Base-by-base conservation (phyloP, 2,797 vertebrate genomes). In the Alcedo atthis region DNA sequence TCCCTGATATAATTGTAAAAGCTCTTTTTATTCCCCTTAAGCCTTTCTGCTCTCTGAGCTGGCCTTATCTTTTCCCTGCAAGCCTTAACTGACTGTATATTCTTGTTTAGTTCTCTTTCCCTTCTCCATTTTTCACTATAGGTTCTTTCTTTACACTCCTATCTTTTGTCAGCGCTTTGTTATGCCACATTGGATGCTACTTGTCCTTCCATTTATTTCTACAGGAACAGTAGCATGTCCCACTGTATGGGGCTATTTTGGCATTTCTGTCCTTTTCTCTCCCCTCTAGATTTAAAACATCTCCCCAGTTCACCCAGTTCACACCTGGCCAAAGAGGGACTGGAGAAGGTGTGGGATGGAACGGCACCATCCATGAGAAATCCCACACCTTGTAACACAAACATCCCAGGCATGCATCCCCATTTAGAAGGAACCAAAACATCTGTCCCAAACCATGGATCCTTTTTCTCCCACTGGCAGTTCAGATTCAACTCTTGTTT, bases 1-100 rank as follows among this genome's bases (percentile, higher is more conserved):
- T 93, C 91, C 96, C 95, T 94, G 97, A 97, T 97, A 96, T 97
- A 97, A 94, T 97, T 97, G 95, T 97, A 94, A 97, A 96, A 96
- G 95, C 90, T 96, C 91, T 93, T 92, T 89, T 91, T 94, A 94
- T 97, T 96, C 95, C 92, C 94, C 95, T 93, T 96, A 95, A 97
- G 96, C 96, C 94, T 89, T 96, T 97, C 89, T 90, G 94, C 94
- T 95, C 91, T 96, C 93, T 96, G 93, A 95, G 95, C 94, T 95
- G 76, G 92, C 87, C 94, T 96, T 96, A 96, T 96, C 96, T 96
- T 96, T 89, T 89, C 93, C 94, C 90, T 95, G 95, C 93, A 96
- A 96, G 92, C 90, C 94, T 94, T 96, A 96, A 96, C 96, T 94
- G 94, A 89, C 91, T 95, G 93, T 95, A 89, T 95, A 94, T 95